Base-by-base conservation (phyloP, 2,888 invertebrate species). In the Hetaerina titia region DNA sequence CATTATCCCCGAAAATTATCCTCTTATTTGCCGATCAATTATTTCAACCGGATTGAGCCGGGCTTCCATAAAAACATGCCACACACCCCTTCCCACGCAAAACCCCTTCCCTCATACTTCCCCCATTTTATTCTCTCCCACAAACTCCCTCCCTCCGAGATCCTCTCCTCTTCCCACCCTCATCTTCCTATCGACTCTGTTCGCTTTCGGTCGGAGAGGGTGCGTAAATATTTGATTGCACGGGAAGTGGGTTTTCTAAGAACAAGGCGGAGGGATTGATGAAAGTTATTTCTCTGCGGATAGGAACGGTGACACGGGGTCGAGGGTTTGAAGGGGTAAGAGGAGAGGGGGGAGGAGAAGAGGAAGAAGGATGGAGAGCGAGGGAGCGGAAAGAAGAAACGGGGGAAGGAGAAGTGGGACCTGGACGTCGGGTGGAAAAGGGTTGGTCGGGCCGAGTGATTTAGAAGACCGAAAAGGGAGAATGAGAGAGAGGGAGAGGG, bases 201-300 rank as follows among this genome's bases (percentile, higher is more conserved):
- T 22, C 92, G 22, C 15, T 45, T 64, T 64, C n/a, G 45, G 56
- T n/a, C 56, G 56, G 56, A 92, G 74, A 56, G 31, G 64, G 56
- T 60, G 69, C 92, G n/a, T 92, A 69, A 64, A 92, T 92, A 92
- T 92, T 92, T 92, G 69, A 92, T 45, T 22, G 64, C 56, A 13
- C 22, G 64, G 92, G 92, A 92, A 69, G 92, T 74, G 92, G 69
- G 64, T 69, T 92, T 56, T 22, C 22, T 81, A 11, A 25, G 81
- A 22, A 81, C 25, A 81, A 90, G 90, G 17, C 60, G 60, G 90
- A 90, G 90, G 90, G 90, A 58, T 90, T 22, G 64, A 45, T 64
- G 90, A 64, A 45, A 64, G 90, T 64, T 90, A 90, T 90, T 90
- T 69, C 45, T 13, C 90, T 45, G 92, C 45, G 56, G 56, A 56